Conservation (phyloP, 2,888 invertebrate genomes). For the Dione vanillae region DNA sequence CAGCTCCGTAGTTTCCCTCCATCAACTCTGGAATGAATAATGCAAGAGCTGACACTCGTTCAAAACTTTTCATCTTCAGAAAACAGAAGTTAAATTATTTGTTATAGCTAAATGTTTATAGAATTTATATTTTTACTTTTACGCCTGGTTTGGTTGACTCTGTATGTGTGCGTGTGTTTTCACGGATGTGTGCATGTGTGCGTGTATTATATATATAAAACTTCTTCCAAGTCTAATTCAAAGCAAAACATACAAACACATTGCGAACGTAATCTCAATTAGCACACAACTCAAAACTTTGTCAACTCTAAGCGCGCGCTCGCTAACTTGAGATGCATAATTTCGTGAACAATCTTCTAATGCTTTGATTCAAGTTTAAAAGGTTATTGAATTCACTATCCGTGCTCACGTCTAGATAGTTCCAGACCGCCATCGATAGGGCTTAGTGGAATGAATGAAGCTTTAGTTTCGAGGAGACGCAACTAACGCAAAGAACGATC, state of each 20-base stretch:
- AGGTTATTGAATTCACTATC: not conserved
- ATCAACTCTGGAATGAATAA: not conserved
- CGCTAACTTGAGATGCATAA: not conserved
- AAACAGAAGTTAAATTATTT: not conserved
- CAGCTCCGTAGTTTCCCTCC: not conserved
- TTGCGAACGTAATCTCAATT: not conserved
- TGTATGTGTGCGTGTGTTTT: too few species aligned
- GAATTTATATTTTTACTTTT: too few species aligned
- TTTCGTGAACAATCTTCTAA: constrained; percentile 10
- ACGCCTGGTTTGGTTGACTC: too few species aligned
- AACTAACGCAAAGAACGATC: not conserved
- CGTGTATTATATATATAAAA: not conserved
- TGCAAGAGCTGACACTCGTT: not conserved
- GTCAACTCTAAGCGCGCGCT: not conserved
- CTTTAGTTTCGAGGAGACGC: too few species aligned
- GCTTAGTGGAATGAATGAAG: constrained; percentile 8
- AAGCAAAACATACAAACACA: not conserved
- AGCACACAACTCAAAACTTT: not conserved
- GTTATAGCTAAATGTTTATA: too few species aligned
- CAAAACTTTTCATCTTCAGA: not conserved
- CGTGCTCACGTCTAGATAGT: constrained; percentile 28
- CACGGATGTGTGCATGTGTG: too few species aligned
- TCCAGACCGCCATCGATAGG: constrained; percentile 21
- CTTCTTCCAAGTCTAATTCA: not conserved
- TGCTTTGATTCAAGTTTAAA: constrained; percentile 11